These are phyloP conservation scores for Meloidogyne exigua DNA, from an alignment of 1,140 invertebrate genomes.

Conservation along the genomic window DNA sequence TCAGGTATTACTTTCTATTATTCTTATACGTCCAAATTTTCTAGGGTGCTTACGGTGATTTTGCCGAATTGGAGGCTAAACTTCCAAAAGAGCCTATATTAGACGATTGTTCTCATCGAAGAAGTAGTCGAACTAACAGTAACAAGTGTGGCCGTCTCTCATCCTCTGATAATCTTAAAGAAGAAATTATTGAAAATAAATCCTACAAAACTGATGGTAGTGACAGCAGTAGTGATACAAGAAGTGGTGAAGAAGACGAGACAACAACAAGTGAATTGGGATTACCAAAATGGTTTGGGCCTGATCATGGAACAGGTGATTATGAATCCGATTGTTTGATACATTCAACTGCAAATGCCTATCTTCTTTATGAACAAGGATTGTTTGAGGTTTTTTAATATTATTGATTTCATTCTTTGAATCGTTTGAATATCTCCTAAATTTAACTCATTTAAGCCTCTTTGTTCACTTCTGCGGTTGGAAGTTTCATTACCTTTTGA, in stretches of 20 bases:
- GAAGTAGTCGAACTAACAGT: neutral
- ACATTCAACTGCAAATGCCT: constrained; percentile 49
- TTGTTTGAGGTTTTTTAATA: constrained; percentile 43
- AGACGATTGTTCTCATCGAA: neutral
- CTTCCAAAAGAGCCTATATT: constrained; percentile 5
- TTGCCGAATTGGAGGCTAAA: constrained; percentile 40
- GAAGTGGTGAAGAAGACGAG: neutral
- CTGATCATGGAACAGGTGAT: constrained; percentile 46
- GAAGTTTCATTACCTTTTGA: constrained; percentile 50
- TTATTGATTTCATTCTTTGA: too few species aligned
- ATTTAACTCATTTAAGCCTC: constrained; percentile 32
- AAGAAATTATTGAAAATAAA: neutral
- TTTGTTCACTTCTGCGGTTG: constrained; percentile 45
- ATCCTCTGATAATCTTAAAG: neutral
- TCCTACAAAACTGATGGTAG: neutral
- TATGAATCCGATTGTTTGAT: constrained; percentile 52
- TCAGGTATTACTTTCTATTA: constrained; percentile 39
- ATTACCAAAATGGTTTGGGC: constrained; percentile 16
- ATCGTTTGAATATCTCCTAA: constrained; percentile 1
- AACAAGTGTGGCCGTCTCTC: neutral
- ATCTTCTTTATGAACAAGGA: constrained; percentile 48
- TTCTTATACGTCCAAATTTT: constrained; percentile 15
- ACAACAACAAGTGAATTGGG: neutral
- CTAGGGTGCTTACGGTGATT: constrained; percentile 58
- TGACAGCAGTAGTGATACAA: neutral